Base-by-base conservation (phyloP, 1,140 invertebrate genomes). In the Solenopsis invicta region DNA sequence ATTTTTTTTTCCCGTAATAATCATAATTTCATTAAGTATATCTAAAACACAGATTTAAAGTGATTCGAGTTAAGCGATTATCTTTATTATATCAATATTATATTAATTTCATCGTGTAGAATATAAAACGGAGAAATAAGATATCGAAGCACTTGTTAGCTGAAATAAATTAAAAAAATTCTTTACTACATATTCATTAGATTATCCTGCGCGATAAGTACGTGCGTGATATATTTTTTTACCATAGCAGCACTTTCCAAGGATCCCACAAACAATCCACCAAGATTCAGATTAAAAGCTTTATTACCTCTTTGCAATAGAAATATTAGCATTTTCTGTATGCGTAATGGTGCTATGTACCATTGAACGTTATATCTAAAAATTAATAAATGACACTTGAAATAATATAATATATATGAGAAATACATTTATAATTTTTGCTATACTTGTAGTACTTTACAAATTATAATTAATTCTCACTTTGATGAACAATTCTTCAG, bases 51-150 rank as follows among this genome's bases (percentile, higher is more conserved):
- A 29, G 29, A 29, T 2, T 29, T 29, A 29, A 29, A 29, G 29
- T 29, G 29, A 29, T 29, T 29, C 29, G 1, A 29, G 29, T 29
- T 29, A 29, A 29, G 2, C 29, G 29, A 45, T 45, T 45, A 45
- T 1, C 0, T 45, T 45, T 45, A 45, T 45, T 45, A 9, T 45
- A 4, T 45, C 9, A 45, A 45, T 4, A 45, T 45, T 45, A 45
- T 45, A 45, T 45, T 45, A 45, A 45, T 45, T 45, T 45, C 41
- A 2, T 45, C 6, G 18, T 1, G 18, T 4, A 8, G 75, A 77
- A 29, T 77, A 64, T 9, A 77, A 59, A n/a, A 77, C 37, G 3
- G 75, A 48, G 2, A 77, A 77, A 1, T 77, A 77, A 13, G 75
- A 77, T 29, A 77, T 34, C n/a, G 41, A 18, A 29, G 59, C 12